phyloP scores from a whole-genome alignment of 2,113 vertebrate species.

The Geothlypis trichas region DNA sequence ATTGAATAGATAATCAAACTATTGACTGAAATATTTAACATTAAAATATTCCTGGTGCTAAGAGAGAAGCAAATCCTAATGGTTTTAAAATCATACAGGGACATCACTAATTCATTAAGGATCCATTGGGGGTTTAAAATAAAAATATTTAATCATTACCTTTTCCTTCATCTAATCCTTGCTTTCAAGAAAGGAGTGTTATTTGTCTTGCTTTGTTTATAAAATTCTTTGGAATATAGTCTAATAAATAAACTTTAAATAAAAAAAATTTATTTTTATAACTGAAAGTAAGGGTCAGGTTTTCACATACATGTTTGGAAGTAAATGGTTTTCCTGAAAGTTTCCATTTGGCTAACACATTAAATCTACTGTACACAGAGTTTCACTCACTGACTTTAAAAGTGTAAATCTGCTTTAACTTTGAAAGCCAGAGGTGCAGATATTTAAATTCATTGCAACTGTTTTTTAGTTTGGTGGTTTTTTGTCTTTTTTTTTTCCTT shows the following conservation, averaged over 20 bases:
- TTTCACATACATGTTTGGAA: background rate
- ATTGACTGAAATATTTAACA: background rate
- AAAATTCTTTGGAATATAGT: background rate
- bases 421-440: background rate
- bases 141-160: background rate
- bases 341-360: background rate
- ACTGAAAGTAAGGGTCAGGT: background rate
- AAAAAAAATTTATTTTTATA: background rate
- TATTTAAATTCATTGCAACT: background rate
- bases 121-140: background rate
- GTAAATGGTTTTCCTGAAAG: background rate
- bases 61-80: background rate
- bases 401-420: background rate
- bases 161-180: background rate
- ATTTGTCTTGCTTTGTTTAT: background rate
- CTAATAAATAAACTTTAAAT: background rate
- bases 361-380: background rate
- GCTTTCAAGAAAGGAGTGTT: background rate
- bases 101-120: background rate
- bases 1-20: background rate
- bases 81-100: background rate
- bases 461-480: background rate
- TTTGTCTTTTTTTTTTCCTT: no score
- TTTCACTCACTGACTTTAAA: background rate
- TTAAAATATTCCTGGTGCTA: background rate